phyloP scores from a whole-genome alignment of 2,888 invertebrate genomes.

The Nomada fabriciana region DNA sequence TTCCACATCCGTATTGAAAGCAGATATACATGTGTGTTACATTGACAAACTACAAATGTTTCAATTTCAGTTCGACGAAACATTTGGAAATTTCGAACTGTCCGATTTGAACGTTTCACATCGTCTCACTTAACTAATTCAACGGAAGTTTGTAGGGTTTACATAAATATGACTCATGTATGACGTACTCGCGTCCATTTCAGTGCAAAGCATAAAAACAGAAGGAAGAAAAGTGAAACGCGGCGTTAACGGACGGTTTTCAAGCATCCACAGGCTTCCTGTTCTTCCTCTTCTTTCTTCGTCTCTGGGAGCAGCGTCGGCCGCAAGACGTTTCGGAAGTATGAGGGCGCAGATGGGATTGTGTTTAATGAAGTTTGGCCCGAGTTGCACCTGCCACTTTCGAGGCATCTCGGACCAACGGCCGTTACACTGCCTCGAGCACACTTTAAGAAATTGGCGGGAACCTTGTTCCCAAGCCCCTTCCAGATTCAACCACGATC shows the following conservation, averaged over 20 bases:
- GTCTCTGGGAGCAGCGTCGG: constrained; percentile 54
- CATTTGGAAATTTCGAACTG: neutral
- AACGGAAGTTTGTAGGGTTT: neutral
- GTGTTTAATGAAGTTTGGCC: constrained; percentile 83
- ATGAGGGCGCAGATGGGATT: constrained; percentile 82
- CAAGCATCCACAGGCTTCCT: constrained; percentile 56
- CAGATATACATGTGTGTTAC: neutral
- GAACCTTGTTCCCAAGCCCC: constrained; percentile 66
- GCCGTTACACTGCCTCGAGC: constrained; percentile 72
- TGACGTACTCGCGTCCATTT: neutral
- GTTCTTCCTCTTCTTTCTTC: constrained; percentile 44
- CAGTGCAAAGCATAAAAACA: neutral
- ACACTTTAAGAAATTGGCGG: constrained; percentile 72
- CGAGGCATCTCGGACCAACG: constrained; percentile 75
- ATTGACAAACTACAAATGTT: neutral
- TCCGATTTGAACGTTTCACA: neutral
- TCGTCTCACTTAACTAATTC: no score
- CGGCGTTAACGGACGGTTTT: constrained; percentile 55
- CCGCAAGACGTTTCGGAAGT: constrained; percentile 76
- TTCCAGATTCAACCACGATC: constrained; percentile 24
- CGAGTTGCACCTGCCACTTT: constrained; percentile 82
- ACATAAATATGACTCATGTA: neutral
- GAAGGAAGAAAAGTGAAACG: constrained; percentile 21
- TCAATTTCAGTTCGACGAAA: neutral
- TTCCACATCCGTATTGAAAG: neutral